Conservation (phyloP, 92 coral and sea anemone species). For the Parazoanthus atlanticus region DNA sequence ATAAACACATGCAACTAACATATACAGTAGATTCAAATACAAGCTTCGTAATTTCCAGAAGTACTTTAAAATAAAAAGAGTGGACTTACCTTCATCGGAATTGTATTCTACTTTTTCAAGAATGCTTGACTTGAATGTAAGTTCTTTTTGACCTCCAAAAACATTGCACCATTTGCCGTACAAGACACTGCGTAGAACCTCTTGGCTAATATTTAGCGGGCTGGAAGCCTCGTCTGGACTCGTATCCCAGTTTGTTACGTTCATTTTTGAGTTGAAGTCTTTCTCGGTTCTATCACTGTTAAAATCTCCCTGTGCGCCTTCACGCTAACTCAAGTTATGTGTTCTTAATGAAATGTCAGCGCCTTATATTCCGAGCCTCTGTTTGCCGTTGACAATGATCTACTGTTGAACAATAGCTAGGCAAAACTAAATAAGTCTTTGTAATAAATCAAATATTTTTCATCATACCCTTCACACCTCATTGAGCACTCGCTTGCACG, state of each 20-base stretch:
- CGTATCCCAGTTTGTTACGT: slow-evolving; percentile 49
- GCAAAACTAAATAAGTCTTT: slow-evolving; percentile 99
- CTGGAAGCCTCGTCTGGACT: slow-evolving; percentile 48
- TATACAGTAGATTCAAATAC: not conserved
- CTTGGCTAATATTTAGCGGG: slow-evolving; percentile 92
- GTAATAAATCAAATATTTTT: slow-evolving; percentile 99
- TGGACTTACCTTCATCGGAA: slow-evolving; percentile 86
- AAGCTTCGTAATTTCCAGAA: not conserved
- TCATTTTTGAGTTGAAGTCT: slow-evolving; percentile 19
- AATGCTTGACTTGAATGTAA: slow-evolving; percentile 89
- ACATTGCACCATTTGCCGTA: slow-evolving; percentile 99
- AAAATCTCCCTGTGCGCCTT: slow-evolving; percentile 61
- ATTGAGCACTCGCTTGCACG: slow-evolving; percentile 77
- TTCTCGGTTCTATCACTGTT: slow-evolving; percentile 28
- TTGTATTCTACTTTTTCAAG: slow-evolving; percentile 91
- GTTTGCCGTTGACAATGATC: slow-evolving; percentile 94
- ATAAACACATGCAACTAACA: not conserved
- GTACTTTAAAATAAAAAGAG: slow-evolving; percentile 6
- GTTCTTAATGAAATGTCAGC: slow-evolving; percentile 73
- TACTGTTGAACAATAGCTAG: slow-evolving; percentile 88
- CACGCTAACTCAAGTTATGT: slow-evolving; percentile 68
- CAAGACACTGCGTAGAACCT: slow-evolving; percentile 91
- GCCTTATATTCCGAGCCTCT: slow-evolving; percentile 75
- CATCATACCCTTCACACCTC: slow-evolving; percentile 97
- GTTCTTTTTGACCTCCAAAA: slow-evolving; percentile 95